Evolutionary conservation across 2,797 vertebrate species (phyloP).

Genomic region (Peromyscus attwateri): DNA sequence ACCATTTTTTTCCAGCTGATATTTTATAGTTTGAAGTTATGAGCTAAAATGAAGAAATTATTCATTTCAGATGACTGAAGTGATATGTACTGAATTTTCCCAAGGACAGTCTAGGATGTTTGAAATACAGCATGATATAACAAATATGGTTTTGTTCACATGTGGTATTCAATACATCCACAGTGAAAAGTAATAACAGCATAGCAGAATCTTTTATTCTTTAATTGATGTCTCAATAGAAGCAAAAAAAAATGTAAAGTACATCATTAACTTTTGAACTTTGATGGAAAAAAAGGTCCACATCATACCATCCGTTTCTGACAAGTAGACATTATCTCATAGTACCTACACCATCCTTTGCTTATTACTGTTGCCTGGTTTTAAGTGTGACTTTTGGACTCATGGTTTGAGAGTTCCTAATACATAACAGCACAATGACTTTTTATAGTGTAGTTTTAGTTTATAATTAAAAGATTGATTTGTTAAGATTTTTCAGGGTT

Average conservation of each 20-base stretch:
- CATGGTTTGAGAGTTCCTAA: constrained; percentile 82
- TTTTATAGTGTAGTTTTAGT: constrained; percentile 79
- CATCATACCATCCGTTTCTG: constrained; percentile 77
- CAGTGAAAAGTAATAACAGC: constrained; percentile 54
- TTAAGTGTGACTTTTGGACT: constrained; percentile 88
- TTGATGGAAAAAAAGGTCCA: constrained; percentile 70
- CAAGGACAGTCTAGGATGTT: constrained; percentile 58
- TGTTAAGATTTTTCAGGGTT: constrained; percentile 60
- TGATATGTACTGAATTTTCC: constrained; percentile 71
- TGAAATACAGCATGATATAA: constrained; percentile 18
- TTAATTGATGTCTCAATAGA: constrained; percentile 79
- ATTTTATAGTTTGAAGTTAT: constrained; percentile 76
- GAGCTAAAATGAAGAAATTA: constrained; percentile 73
- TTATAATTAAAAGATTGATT: constrained; percentile 82
- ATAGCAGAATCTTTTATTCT: constrained; percentile 71
- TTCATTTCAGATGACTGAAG: constrained; percentile 74
- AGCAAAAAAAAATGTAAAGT: constrained; percentile 82
- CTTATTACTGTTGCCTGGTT: constrained; percentile 83
- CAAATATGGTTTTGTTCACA: constrained; percentile 64
- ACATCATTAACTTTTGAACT: constrained; percentile 82
- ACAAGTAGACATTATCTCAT: constrained; percentile 89
- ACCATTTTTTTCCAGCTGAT: constrained; percentile 69
- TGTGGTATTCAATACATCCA: constrained; percentile 60
- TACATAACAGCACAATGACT: constrained; percentile 80
- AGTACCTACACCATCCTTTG: constrained; percentile 81